phyloP scores from a whole-genome alignment of 1,140 invertebrate species.

The Anoplolepis gracilipes region DNA sequence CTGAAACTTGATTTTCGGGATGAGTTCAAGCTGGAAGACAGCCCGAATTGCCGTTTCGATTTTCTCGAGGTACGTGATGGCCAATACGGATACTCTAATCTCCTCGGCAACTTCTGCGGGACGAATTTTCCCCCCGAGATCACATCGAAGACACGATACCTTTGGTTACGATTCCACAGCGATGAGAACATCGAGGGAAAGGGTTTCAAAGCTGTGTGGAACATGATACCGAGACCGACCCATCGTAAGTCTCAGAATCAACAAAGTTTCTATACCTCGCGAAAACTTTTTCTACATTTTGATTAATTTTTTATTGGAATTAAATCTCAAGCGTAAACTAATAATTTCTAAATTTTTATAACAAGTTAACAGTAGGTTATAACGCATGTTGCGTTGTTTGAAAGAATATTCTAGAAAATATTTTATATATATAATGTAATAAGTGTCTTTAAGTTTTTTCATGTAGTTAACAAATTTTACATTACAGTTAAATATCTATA shows the following conservation, averaged over 20 bases:
- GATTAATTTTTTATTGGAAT: neutral
- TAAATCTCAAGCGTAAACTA: neutral
- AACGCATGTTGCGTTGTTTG: neutral
- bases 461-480: neutral
- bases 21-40: slow-evolving; percentile 92
- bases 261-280: neutral
- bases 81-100: slow-evolving; percentile 92
- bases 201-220: slow-evolving; percentile 93
- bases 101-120: slow-evolving; percentile 91
- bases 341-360: neutral
- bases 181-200: slow-evolving; percentile 94
- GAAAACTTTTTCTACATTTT: neutral
- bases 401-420: neutral
- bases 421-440: too few relatives aligned
- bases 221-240: slow-evolving; percentile 87
- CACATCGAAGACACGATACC: slow-evolving; percentile 90
- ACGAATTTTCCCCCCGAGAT: slow-evolving; percentile 92
- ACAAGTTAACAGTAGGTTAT: neutral
- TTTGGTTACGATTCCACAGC: slow-evolving; percentile 94
- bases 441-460: neutral
- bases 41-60: slow-evolving; percentile 92
- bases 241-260: slow-evolving; percentile 80
- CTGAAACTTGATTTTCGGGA: slow-evolving; percentile 94
- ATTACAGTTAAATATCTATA: neutral
- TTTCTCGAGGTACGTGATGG: slow-evolving; percentile 94